Percentiles rank a stretch among this genome's conserved stretches.
Conservation (phyloP, 2,113 vertebrate genomes). For the Plecturocebus donacophilus region DNA sequence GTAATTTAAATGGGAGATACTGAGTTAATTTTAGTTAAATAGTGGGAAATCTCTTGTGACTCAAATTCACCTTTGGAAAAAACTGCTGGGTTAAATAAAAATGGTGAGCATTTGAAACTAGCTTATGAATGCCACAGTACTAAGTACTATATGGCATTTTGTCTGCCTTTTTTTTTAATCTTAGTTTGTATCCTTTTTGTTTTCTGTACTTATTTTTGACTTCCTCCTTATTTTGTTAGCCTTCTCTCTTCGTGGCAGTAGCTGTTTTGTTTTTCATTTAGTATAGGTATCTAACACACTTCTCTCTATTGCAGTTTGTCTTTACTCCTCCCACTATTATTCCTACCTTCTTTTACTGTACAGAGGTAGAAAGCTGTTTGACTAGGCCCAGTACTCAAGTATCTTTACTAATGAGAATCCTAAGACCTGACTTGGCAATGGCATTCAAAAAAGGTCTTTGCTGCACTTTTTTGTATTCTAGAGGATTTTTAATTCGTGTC, state of each 20-base stretch:
- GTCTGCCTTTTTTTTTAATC: not conserved
- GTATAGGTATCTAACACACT: not conserved
- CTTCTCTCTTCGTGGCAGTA: not conserved
- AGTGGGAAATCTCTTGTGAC: not conserved
- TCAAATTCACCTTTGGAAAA: not conserved
- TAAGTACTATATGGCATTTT: not conserved
- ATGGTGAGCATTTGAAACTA: not conserved
- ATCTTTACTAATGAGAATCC: not conserved
- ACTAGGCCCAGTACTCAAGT: not conserved
- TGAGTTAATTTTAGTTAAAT: not conserved
- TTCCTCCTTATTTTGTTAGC: not conserved
- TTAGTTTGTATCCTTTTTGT: not conserved
- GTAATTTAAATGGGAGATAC: not conserved
- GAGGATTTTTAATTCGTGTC: not conserved
- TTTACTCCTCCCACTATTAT: not conserved
- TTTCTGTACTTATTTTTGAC: not conserved
- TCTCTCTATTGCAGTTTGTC: not conserved
- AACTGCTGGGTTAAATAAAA: not conserved
- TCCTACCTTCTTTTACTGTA: not conserved
- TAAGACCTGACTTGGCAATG: not conserved
- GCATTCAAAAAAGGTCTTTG: not conserved
- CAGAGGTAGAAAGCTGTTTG: not conserved
- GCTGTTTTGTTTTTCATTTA: not conserved
- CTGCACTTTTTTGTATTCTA: not conserved
- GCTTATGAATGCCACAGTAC: not conserved